Percentiles rank a stretch among this genome's conserved stretches.
Conservation (phyloP, 2,888 invertebrate genomes). For the Rhyacophila evoluta region DNA sequence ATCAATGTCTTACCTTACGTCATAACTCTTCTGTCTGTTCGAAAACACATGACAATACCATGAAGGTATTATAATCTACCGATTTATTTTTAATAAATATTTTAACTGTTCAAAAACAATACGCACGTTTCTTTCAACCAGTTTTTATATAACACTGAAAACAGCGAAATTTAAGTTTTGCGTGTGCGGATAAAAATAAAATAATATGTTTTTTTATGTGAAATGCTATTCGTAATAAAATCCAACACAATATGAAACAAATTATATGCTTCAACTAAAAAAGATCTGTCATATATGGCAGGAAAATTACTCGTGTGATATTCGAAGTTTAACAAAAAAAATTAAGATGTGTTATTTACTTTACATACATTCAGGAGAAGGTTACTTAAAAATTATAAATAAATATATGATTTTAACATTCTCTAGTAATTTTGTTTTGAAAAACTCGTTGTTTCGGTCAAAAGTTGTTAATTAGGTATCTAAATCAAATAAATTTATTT, state of each 20-base stretch:
- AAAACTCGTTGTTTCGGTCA: neutral
- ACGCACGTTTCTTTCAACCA: neutral
- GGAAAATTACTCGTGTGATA: too few species aligned
- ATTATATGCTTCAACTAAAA: too few species aligned
- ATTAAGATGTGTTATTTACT: too few species aligned
- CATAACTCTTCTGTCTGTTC: neutral
- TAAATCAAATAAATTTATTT: neutral
- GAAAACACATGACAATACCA: neutral
- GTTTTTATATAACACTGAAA: constrained; percentile 6
- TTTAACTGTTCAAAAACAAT: neutral
- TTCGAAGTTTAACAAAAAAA: too few species aligned
- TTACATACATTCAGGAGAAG: too few species aligned
- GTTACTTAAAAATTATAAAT: too few species aligned
- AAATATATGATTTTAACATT: too few species aligned
- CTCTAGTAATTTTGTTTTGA: too few species aligned
- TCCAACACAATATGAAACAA: neutral
- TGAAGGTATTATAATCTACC: neutral
- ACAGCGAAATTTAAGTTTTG: neutral
- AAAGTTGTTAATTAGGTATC: neutral
- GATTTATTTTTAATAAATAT: neutral
- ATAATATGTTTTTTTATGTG: too few species aligned
- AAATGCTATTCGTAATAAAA: too few species aligned
- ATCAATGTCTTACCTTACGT: neutral
- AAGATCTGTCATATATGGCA: too few species aligned
- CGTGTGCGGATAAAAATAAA: neutral